Evolutionary conservation across 2,113 vertebrate species (phyloP).

Genomic region (Pygoscelis adeliae): DNA sequence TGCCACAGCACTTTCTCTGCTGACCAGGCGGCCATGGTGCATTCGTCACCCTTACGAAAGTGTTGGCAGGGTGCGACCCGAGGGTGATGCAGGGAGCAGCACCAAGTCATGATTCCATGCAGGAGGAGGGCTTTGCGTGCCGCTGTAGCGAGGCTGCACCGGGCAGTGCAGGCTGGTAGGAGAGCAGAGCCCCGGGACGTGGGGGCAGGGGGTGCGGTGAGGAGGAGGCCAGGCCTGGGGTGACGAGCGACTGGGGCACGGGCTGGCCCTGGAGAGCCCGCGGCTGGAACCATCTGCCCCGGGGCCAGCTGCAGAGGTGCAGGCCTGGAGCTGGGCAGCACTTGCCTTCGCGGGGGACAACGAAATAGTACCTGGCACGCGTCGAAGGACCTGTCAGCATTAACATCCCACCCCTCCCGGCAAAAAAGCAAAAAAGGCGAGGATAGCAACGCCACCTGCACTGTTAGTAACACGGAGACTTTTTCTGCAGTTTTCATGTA

Average conservation of each 20-base stretch:
- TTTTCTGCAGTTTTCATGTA: neutral
- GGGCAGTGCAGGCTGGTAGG: neutral
- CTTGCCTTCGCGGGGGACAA: too few species aligned
- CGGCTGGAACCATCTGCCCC: neutral
- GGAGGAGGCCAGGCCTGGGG: neutral
- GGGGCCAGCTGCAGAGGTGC: neutral
- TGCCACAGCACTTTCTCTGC: neutral
- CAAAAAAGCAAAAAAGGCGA: too few species aligned
- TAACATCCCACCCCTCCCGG: neutral
- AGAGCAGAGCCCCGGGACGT: neutral
- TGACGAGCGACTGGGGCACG: neutral
- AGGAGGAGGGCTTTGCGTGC: too few species aligned
- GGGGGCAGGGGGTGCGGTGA: neutral
- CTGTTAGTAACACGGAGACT: neutral
- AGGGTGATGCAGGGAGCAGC: neutral
- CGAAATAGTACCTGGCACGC: neutral
- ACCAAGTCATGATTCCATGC: too few species aligned
- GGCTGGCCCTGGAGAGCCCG: neutral
- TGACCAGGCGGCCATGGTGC: accelerated
- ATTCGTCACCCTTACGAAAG: too few species aligned
- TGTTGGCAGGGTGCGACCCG: neutral
- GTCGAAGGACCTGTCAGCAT: neutral
- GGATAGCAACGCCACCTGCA: too few species aligned
- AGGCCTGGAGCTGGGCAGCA: neutral
- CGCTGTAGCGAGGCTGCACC: too few species aligned